Evolutionary conservation across 1,140 invertebrate genomes (phyloP), one percentile per base, ranked within the genome.

Genomic region (Daktulosphaira vitifoliae): DNA sequence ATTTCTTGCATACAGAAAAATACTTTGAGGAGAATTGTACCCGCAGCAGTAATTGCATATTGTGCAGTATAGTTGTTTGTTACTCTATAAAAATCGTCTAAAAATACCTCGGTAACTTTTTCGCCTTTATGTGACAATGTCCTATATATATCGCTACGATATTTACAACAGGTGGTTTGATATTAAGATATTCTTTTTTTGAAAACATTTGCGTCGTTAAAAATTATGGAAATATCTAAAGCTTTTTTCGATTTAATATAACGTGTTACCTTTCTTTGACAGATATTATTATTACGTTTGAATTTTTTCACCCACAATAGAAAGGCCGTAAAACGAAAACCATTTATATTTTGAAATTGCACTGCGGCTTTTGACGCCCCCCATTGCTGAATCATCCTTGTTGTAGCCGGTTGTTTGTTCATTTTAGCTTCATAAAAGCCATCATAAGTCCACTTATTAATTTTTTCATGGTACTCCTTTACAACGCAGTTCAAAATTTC

Each of bases 1-100:
- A 23, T 11, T 65, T 69, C 65, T 67, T 66, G 67, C 3, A 69
- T 29, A n/a, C 59, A 66, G 13, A 69, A 11, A 59, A 67, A 67
- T 50, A 67, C 56, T 13, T 33, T 5, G 5, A 53, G 54, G 18
- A 66, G 54, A 8, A 66, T 2, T 16, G 67, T 64, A 49, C 62
- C 64, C 3, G 65, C 54, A 13, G 33, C 46, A 8, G 68, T 59
- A 22, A 67, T 65, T 20, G 48, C 15, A 29, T 70, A 68, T 37
- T 67, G 62, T 2, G 68, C 56, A n/a, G 68, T 68, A 38, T 69
- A 68, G n/a, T 37, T 42, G 62, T 50, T 65, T 33, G 20, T 67
- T 13, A 66, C 59, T 42, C 66, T 69, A 46, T 49, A 53, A 13
- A 62, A 33, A 48, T 66, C 33, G 50, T 54, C 65, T n/a, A 67